phyloP scores from a whole-genome alignment of 2,113 vertebrate genomes.

The Leiothrix lutea region DNA sequence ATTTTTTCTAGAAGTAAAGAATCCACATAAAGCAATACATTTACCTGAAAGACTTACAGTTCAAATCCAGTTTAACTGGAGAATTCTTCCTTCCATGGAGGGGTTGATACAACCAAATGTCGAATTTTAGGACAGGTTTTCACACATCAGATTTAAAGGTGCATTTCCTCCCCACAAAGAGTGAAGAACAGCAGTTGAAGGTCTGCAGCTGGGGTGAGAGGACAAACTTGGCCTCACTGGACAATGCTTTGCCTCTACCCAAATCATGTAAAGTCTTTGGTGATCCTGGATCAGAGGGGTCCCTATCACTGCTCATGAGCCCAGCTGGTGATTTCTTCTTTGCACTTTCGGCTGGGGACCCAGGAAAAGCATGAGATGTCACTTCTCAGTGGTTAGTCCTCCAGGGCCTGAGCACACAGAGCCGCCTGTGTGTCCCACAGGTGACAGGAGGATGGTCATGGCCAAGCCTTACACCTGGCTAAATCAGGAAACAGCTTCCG shows the following conservation, averaged over 20 bases:
- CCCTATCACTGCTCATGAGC: not conserved
- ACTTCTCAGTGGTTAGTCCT: not conserved
- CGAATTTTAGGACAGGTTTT: not conserved
- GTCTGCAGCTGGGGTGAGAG: not conserved
- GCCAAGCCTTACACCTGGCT: not conserved
- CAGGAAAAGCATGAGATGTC: not conserved
- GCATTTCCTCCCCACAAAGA: not conserved
- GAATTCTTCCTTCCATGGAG: not conserved
- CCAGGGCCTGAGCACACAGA: too few relatives aligned
- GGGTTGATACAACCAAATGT: not conserved
- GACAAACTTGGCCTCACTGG: not conserved
- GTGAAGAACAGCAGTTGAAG: not conserved
- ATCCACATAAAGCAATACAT: not conserved
- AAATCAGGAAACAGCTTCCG: not conserved
- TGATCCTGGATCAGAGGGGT: not conserved
- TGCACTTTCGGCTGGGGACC: not conserved
- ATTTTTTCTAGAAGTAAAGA: not conserved
- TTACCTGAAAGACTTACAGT: not conserved
- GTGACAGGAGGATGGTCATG: accelerated
- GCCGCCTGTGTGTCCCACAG: accelerated
- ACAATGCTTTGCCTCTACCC: not conserved
- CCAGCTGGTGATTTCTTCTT: not conserved
- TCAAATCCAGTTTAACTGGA: not conserved
- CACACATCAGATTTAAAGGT: not conserved
- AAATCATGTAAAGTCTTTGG: not conserved